Evolutionary conservation across 2,888 invertebrate genomes (phyloP).

Genomic region (Phragmatobia fuliginosa): DNA sequence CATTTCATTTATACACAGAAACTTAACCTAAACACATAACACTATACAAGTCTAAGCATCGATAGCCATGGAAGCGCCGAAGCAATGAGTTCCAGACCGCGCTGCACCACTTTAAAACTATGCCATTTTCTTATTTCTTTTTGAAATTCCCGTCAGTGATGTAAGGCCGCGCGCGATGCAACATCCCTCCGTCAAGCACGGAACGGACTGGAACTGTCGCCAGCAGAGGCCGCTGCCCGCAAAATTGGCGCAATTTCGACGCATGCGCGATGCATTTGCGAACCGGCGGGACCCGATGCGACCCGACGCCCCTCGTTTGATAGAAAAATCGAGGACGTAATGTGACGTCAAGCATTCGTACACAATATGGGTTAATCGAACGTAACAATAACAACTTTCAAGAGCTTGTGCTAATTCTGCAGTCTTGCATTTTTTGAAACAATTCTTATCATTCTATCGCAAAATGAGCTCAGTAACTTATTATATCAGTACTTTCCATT

Average conservation of each 20-base stretch:
- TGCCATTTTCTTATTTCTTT: constrained; percentile 77
- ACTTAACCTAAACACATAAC: constrained; percentile 67
- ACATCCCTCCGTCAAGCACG: constrained; percentile 74
- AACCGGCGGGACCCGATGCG: constrained; percentile 79
- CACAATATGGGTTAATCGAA: constrained; percentile 82
- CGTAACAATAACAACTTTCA: constrained; percentile 76
- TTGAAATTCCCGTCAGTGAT: constrained; percentile 70
- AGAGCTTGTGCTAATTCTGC: constrained; percentile 49
- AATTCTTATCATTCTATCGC: constrained; percentile 8
- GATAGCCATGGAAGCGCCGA: constrained; percentile 49
- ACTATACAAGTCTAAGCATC: constrained; percentile 53
- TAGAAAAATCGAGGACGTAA: constrained; percentile 85
- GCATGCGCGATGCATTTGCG: constrained; percentile 79
- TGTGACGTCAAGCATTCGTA: constrained; percentile 81
- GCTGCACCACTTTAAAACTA: constrained; percentile 73
- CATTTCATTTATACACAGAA: constrained; percentile 50
- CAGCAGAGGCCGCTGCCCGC: constrained; percentile 82
- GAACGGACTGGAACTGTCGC: constrained; percentile 71
- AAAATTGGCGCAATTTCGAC: constrained; percentile 85
- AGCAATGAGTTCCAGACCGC: constrained; percentile 53
- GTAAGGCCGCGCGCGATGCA: constrained; percentile 71
- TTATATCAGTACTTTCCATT: constrained; percentile 45
- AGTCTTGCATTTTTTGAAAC: constrained; percentile 25
- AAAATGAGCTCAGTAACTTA: constrained; percentile 42
- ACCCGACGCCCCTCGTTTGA: constrained; percentile 80